These are phyloP conservation scores for Podarcis muralis DNA, from an alignment of 2,113 vertebrate species.

Conservation along the genomic window DNA sequence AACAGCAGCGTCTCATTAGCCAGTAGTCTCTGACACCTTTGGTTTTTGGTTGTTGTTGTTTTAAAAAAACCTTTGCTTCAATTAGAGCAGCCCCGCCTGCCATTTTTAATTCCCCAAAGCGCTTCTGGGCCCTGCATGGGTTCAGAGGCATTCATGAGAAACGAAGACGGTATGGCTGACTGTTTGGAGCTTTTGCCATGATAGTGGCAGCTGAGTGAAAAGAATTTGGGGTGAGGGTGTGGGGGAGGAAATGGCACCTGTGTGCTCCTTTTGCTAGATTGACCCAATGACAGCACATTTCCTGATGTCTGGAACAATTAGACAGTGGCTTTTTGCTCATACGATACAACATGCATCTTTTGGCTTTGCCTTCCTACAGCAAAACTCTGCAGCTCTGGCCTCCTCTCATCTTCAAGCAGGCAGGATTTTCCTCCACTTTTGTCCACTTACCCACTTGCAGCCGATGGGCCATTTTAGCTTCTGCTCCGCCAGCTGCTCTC, in stretches of 20 bases:
- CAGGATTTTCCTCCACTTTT: background rate
- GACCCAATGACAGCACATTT: background rate
- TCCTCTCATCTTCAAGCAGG: too few relatives aligned
- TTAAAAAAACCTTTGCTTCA: too few relatives aligned
- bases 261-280: background rate
- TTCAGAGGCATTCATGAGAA: too few relatives aligned
- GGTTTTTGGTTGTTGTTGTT: too few relatives aligned
- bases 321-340: background rate
- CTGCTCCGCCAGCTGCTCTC: slow-evolving; percentile 69
- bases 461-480: slow-evolving; percentile 71
- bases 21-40: too few relatives aligned
- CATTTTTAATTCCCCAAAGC: too few relatives aligned
- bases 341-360: background rate
- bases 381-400: background rate
- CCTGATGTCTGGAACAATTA: background rate
- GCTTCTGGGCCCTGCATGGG: too few relatives aligned
- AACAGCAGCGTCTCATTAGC: too few relatives aligned
- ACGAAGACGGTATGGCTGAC: too few relatives aligned
- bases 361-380: background rate
- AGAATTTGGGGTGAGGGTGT: background rate
- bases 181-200: too few relatives aligned
- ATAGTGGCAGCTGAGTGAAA: background rate
- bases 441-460: slow-evolving; percentile 60
- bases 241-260: background rate
- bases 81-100: too few relatives aligned